Evolutionary conservation across 2,797 vertebrate species (phyloP).

Genomic region (Rhynchotus rufescens): DNA sequence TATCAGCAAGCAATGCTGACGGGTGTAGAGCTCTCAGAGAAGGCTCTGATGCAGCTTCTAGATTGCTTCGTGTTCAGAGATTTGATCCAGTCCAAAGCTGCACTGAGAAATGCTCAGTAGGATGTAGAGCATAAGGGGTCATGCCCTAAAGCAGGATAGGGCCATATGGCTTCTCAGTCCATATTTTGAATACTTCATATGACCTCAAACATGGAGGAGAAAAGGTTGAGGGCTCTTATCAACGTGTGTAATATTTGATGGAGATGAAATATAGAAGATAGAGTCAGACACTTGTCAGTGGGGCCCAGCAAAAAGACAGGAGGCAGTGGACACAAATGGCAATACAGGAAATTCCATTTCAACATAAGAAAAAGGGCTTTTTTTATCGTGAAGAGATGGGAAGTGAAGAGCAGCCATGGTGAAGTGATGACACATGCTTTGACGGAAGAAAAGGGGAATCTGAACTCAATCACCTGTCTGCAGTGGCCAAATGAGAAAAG

Average conservation of each 20-base stretch:
- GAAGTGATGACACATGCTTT: not conserved
- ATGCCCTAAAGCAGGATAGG: not conserved
- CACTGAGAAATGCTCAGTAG: not conserved
- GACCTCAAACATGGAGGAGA: not conserved
- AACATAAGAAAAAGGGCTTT: no score
- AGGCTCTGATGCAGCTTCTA: not conserved
- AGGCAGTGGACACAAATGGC: not conserved
- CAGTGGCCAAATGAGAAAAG: not conserved
- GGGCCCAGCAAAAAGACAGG: not conserved
- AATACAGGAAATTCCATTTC: not conserved
- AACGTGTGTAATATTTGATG: not conserved
- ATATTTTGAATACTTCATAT: no score
- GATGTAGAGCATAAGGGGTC: not conserved
- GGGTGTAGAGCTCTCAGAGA: not conserved
- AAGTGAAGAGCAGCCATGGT: not conserved
- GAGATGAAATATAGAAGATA: not conserved
- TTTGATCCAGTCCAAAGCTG: not conserved
- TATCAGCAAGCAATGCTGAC: not conserved
- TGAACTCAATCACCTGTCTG: not conserved
- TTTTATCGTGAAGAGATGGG: not conserved
- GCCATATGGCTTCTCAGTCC: not conserved
- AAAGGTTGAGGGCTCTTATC: not conserved
- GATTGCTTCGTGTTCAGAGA: not conserved
- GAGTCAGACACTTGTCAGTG: not conserved
- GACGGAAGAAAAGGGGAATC: not conserved